phyloP scores from a whole-genome alignment of 1,140 invertebrate genomes.

The Himalopsyche phryganea region DNA sequence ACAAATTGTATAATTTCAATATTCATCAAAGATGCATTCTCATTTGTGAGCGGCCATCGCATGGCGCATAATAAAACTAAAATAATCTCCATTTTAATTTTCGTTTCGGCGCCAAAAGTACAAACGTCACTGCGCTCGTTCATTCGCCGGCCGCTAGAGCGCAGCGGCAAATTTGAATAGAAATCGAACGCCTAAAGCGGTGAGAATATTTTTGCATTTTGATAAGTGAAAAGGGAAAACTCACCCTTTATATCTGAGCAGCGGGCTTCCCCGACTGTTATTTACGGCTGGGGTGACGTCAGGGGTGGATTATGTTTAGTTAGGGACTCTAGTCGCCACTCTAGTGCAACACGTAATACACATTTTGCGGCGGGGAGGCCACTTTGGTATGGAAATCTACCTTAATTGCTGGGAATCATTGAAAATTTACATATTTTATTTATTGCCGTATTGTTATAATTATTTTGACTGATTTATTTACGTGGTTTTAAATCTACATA shows the following conservation, averaged over 20 bases:
- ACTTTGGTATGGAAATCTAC: neutral
- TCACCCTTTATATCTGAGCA: neutral
- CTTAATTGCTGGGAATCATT: neutral
- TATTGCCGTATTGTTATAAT: too few relatives aligned
- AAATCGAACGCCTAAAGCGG: conserved; percentile 33
- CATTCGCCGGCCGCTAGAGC: conserved; percentile 9
- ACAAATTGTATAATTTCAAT: too few relatives aligned
- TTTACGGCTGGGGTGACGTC: neutral
- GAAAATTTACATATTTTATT: too few relatives aligned
- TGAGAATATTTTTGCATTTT: conserved; percentile 35
- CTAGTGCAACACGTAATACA: neutral
- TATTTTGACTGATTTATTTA: too few relatives aligned
- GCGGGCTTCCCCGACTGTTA: neutral
- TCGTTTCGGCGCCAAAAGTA: conserved; percentile 17
- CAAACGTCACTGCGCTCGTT: conserved; percentile 16
- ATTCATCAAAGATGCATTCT: too few relatives aligned
- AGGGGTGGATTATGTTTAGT: neutral
- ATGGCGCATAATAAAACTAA: too few relatives aligned
- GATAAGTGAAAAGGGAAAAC: conserved; percentile 30
- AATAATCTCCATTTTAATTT: too few relatives aligned
- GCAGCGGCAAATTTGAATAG: conserved; percentile 31
- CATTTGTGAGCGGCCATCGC: too few relatives aligned
- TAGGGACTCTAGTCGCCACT: too few relatives aligned
- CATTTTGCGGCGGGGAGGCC: neutral
- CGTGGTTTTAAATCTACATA: too few relatives aligned